Evolutionary conservation across 2,797 vertebrate genomes (phyloP).

Genomic region (Halcyon smyrnensis): DNA sequence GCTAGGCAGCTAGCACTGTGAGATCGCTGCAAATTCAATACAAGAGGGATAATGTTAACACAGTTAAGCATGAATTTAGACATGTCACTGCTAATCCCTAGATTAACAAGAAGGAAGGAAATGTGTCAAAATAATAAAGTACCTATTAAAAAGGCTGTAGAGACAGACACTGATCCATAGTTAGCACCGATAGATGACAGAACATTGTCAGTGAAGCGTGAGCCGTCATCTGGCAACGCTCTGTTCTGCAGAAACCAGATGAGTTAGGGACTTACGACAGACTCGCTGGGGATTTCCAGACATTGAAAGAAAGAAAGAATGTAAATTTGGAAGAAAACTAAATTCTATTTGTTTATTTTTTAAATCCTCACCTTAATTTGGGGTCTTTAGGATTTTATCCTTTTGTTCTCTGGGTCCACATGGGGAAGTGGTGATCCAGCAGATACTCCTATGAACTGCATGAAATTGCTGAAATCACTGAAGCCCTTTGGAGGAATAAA

Average conservation of each 20-base stretch:
- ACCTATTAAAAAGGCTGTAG: slow-evolving; percentile 27
- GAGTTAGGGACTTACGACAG: not conserved
- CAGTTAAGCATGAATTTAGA: slow-evolving; percentile 40
- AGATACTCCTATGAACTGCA: not conserved
- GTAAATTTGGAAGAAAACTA: not conserved
- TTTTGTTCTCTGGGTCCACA: not conserved
- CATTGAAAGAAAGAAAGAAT: not conserved
- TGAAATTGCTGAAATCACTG: not conserved
- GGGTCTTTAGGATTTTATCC: not conserved
- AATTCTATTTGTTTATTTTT: not conserved
- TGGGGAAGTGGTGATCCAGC: not conserved
- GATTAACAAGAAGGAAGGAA: slow-evolving; percentile 39
- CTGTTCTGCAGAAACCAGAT: not conserved
- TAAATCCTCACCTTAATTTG: not conserved
- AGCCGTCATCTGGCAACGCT: not conserved
- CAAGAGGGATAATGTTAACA: slow-evolving; percentile 39
- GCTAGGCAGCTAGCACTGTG: not conserved
- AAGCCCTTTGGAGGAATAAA: not conserved
- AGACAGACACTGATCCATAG: slow-evolving; percentile 28
- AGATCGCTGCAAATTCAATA: not conserved
- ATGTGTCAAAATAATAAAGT: slow-evolving; percentile 49
- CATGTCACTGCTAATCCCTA: slow-evolving; percentile 28
- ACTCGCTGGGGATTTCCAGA: not conserved
- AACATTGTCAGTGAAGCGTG: not conserved
- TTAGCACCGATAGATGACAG: not conserved